Evolutionary conservation across 2,888 invertebrate genomes (phyloP), one percentile per base, ranked within the genome.

Genomic region (Hirtodrosophila confusa): DNA sequence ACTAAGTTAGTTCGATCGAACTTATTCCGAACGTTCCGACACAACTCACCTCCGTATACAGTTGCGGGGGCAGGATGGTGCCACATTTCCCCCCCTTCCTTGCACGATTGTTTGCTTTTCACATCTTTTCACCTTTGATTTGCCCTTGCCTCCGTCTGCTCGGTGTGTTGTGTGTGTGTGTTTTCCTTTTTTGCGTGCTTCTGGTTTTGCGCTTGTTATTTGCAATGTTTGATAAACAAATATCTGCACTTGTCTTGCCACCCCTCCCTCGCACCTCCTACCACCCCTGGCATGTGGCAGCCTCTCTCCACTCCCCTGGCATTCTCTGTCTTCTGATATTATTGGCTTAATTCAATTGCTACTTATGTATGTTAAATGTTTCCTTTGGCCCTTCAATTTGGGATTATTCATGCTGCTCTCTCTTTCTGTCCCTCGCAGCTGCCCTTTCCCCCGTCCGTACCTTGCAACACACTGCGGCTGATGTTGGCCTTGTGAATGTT

Each of bases 101-200:
- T 58, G 48, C 56, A 61, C 35, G 74, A 58, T 45, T 71, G 56
- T 75, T 86, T 82, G 72, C 69, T 61, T 83, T 78, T 65, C 71
- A 54, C 71, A 71, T 78, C 69, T 88, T 72, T 86, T 83, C 69
- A 76, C 80, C 63, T 88, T 76, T 79, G 73, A 88, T 78, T 87
- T 85, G 69, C 43, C 58, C 60, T 63, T 57, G 58, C 17, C 12
- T 51, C 37, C 7, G n/a, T 17, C 2, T 3, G n/a, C 5, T 24
- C 11, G 24, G 7, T 24, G 9, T 44, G 4, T 27, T 24, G 31
- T 56, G 41, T 35, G 10, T 37, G 47, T 45, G 41, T 39, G 11
- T 43, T 54, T 41, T n/a, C 12, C 9, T 35, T 40, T 41, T 23
- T 29, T 11, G 12, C 41, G 35, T 71, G 43, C 54, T 54, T 43